Conservation (phyloP, 1,140 invertebrate species). For the Archivesica marissinica region DNA sequence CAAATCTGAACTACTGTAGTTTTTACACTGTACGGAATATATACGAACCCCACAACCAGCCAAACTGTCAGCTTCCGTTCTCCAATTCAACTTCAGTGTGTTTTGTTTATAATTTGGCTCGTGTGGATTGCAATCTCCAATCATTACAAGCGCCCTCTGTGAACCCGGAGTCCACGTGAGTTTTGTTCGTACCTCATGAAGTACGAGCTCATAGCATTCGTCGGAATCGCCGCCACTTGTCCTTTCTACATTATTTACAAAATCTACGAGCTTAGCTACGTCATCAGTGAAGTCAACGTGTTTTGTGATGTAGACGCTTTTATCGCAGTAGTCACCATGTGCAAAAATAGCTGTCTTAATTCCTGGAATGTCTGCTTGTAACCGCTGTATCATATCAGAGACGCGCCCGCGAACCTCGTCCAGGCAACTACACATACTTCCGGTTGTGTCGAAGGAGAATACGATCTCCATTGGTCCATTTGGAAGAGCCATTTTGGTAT, state of each 20-base stretch:
- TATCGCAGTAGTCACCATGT: conserved; percentile 77
- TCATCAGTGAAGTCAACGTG: conserved; percentile 70
- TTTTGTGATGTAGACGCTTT: conserved; percentile 71
- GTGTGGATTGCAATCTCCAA: conserved; percentile 77
- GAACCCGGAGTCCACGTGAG: conserved; percentile 74
- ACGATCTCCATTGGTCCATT: conserved; percentile 79
- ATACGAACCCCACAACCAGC: no score
- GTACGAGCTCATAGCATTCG: conserved; percentile 78
- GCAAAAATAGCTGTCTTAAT: conserved; percentile 70
- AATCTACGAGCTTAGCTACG: conserved; percentile 67
- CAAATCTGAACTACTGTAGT: conserved; percentile 32
- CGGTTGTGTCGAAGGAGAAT: conserved; percentile 82
- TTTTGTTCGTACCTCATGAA: conserved; percentile 70
- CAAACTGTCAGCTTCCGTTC: no score
- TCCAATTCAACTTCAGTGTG: no score
- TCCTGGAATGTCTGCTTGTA: conserved; percentile 68
- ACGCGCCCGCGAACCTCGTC: conserved; percentile 74
- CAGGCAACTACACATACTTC: conserved; percentile 78
- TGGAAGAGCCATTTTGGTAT: conserved; percentile 71
- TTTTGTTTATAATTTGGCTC: conserved; percentile 67
- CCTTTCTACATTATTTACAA: conserved; percentile 66
- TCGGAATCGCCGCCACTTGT: conserved; percentile 69
- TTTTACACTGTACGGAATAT: conserved; percentile 34
- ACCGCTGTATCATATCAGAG: conserved; percentile 74
- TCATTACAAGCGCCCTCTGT: conserved; percentile 75